Evolutionary conservation across 2,797 vertebrate species (phyloP).

Genomic region (Bovichtus variegatus): DNA sequence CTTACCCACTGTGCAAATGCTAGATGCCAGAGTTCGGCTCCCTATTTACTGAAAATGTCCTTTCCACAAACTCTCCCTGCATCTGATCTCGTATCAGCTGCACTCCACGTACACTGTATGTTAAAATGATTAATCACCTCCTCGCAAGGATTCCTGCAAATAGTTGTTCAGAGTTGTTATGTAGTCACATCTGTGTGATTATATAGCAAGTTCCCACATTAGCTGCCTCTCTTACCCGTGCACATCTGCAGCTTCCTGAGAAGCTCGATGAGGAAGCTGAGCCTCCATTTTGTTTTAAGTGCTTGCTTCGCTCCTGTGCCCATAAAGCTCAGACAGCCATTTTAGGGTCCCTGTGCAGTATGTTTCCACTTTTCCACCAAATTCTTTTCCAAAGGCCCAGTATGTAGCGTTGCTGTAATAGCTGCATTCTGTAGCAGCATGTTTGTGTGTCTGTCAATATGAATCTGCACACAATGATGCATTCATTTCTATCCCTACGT

Average conservation of each 20-base stretch:
- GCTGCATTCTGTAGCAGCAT: constrained; percentile 33
- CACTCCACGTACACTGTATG: constrained; percentile 15
- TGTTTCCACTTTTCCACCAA: constrained; percentile 8
- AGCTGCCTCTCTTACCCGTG: constrained; percentile 42
- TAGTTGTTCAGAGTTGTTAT: constrained; percentile 31
- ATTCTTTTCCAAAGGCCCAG: constrained; percentile 23
- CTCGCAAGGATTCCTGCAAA: constrained; percentile 34
- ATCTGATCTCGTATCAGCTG: constrained; percentile 37
- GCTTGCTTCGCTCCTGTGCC: constrained; percentile 35
- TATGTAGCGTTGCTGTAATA: constrained; percentile 35
- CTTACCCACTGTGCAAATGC: constrained; percentile 20
- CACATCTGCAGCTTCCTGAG: constrained; percentile 43
- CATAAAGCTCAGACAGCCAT: constrained; percentile 54
- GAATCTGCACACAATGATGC: constrained; percentile 10
- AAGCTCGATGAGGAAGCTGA: constrained; percentile 25
- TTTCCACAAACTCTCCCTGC: constrained; percentile 25
- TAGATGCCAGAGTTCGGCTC: constrained; percentile 42
- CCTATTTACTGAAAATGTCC: constrained; percentile 24
- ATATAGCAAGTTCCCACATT: constrained; percentile 45
- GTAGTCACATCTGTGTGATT: constrained; percentile 25
- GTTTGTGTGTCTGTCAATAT: constrained; percentile 24
- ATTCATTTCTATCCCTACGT: constrained; percentile 30
- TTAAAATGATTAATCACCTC: constrained; percentile 64
- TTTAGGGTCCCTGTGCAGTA: constrained; percentile 48
- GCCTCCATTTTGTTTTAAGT: constrained; percentile 69